phyloP scores from a whole-genome alignment of 2,113 vertebrate genomes.

The Paedocypris sp. region DNA sequence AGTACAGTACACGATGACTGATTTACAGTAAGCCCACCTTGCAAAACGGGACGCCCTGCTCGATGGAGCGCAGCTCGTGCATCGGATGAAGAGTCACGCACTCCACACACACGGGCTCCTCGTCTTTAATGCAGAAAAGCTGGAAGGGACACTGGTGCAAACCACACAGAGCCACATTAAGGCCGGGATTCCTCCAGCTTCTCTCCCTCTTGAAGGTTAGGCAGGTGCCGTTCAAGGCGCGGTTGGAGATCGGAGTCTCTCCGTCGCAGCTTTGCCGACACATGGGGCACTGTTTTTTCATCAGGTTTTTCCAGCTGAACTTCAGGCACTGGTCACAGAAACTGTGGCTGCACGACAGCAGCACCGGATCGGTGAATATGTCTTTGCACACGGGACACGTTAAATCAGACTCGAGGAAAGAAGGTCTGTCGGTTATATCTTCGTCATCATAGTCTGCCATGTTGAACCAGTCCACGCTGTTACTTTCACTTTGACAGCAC shows the following conservation, averaged over 20 bases:
- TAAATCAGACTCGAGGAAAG: conserved; percentile 45
- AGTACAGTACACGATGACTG: too few species aligned
- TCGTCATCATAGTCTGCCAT: conserved; percentile 38
- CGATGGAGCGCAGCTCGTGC: conserved; percentile 40
- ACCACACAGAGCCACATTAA: conserved; percentile 29
- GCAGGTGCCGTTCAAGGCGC: conserved; percentile 42
- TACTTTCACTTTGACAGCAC: conserved; percentile 40
- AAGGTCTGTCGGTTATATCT: conserved; percentile 38
- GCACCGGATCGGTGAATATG: conserved; percentile 47
- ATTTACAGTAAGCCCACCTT: conserved; percentile 50
- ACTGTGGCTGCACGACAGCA: conserved; percentile 55
- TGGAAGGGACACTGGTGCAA: conserved; percentile 51
- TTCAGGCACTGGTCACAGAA: conserved; percentile 52
- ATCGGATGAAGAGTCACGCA: conserved; percentile 46
- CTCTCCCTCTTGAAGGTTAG: conserved; percentile 43
- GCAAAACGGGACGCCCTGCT: conserved; percentile 28
- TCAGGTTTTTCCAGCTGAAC: not conserved
- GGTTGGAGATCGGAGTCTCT: conserved; percentile 41
- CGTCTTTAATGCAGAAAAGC: conserved; percentile 60
- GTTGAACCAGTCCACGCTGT: not conserved
- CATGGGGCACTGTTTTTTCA: conserved; percentile 39
- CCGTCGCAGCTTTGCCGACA: conserved; percentile 36
- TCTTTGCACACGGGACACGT: conserved; percentile 53
- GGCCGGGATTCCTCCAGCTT: not conserved
- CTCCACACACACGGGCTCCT: conserved; percentile 54